A percentile compares a stretch with the other conserved stretches of the same genome.
Evolutionary conservation across 2,888 invertebrate species (phyloP).

Genomic region (Dinocampus coccinellae): DNA sequence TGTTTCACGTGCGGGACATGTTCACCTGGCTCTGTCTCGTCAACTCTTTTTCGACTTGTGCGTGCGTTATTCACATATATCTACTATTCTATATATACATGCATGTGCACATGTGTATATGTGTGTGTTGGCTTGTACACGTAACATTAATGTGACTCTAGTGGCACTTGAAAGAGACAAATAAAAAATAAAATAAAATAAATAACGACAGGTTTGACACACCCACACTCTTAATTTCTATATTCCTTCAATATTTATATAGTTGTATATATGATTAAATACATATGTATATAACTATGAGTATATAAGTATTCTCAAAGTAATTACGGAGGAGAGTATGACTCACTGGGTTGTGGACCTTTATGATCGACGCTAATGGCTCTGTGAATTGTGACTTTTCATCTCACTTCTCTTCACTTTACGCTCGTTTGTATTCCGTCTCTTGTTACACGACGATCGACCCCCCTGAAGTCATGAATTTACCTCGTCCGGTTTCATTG

Average conservation of each 20-base stretch:
- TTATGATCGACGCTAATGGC: slow-evolving; percentile 60
- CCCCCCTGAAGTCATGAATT: slow-evolving; percentile 18
- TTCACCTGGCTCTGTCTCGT: slow-evolving; percentile 56
- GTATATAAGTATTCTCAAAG: slow-evolving; percentile 30
- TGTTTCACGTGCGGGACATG: slow-evolving; percentile 53
- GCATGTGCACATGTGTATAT: neutral
- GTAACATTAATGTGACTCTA: neutral
- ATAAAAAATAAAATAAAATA: neutral
- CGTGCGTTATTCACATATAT: slow-evolving; percentile 8
- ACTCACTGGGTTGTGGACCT: slow-evolving; percentile 63
- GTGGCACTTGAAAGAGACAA: neutral
- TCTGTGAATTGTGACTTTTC: slow-evolving; percentile 42
- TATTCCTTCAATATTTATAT: neutral
- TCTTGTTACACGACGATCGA: slow-evolving; percentile 15
- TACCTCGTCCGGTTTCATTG: slow-evolving; percentile 18
- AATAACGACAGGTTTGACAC: neutral
- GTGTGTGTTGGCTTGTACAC: neutral
- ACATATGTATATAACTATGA: neutral
- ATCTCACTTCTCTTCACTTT: slow-evolving; percentile 37
- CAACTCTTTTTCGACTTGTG: slow-evolving; percentile 35
- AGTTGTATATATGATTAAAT: neutral
- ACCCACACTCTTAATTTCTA: neutral
- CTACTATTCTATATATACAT: neutral
- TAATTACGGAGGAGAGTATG: slow-evolving; percentile 56
- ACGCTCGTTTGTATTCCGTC: neutral